Conservation (phyloP, 1,140 invertebrate species). For the Pogonomyrmex californicus region DNA sequence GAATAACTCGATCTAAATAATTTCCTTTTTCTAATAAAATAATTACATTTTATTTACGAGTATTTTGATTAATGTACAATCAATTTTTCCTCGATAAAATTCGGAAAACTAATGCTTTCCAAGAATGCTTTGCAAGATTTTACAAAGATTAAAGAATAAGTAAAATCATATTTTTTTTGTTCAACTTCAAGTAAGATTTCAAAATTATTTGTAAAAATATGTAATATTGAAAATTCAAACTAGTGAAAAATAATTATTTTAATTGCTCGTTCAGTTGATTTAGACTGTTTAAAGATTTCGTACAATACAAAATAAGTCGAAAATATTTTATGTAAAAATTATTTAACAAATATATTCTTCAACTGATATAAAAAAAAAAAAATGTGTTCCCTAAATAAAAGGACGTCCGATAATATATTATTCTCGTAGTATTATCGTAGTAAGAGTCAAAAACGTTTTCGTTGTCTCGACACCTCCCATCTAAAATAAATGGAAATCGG, state of each 20-base stretch:
- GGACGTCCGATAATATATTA: background rate
- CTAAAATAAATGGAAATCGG: slow-evolving; percentile 31
- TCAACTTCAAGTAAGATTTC: background rate
- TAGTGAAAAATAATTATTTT: background rate
- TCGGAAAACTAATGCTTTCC: background rate
- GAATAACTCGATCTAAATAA: background rate
- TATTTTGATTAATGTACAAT: background rate
- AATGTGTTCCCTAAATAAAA: background rate
- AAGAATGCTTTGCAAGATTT: background rate
- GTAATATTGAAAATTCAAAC: background rate
- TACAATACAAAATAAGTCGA: too few species aligned
- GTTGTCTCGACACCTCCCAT: background rate
- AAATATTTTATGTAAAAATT: too few species aligned
- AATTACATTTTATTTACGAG: background rate
- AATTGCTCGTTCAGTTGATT: background rate
- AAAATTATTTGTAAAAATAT: background rate
- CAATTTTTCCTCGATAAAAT: background rate
- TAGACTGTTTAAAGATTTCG: background rate
- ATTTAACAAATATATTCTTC: too few species aligned
- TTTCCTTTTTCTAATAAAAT: background rate
- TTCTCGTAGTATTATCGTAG: background rate
- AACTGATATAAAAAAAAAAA: background rate
- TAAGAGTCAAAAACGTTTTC: background rate
- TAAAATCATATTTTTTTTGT: background rate
- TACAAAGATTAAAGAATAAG: background rate